Evolutionary conservation across 2,888 invertebrate species (phyloP).

Genomic region (Apodemia duryi): DNA sequence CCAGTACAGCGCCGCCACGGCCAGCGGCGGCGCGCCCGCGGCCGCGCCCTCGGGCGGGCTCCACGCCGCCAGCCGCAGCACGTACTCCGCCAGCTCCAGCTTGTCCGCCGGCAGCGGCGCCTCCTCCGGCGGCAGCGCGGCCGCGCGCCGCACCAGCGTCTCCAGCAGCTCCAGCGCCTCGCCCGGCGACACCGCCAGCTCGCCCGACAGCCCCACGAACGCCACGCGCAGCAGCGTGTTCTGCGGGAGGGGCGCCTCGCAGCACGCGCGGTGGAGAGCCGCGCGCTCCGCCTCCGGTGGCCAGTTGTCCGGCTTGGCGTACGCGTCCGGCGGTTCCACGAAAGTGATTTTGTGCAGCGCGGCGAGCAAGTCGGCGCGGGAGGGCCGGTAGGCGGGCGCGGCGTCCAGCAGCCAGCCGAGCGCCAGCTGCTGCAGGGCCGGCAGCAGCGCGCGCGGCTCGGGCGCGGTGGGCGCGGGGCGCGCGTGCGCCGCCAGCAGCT

Average conservation of each 20-base stretch:
- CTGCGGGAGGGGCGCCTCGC: constrained; percentile 93
- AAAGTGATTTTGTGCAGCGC: constrained; percentile 89
- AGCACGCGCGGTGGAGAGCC: constrained; percentile 87
- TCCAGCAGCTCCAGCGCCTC: constrained; percentile 94
- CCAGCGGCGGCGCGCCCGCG: constrained; percentile 89
- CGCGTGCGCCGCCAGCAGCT: constrained; percentile 86
- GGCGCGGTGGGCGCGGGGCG: constrained; percentile 59
- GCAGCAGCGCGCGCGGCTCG: constrained; percentile 57
- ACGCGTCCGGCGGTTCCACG: constrained; percentile 87
- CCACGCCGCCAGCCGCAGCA: constrained; percentile 94
- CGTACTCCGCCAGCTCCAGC: constrained; percentile 91
- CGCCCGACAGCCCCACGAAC: constrained; percentile 89
- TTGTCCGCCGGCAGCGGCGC: constrained; percentile 87
- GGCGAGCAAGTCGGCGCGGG: constrained; percentile 85
- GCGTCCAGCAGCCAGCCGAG: constrained; percentile 93
- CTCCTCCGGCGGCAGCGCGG: constrained; percentile 86
- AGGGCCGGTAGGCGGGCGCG: constrained; percentile 86
- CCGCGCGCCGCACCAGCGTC: constrained; percentile 90
- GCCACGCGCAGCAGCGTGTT: constrained; percentile 90
- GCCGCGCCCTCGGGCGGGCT: constrained; percentile 95
- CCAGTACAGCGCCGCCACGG: constrained; percentile 96
- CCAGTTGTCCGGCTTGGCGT: constrained; percentile 92
- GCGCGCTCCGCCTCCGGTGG: constrained; percentile 94
- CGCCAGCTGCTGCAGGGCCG: constrained; percentile 89
- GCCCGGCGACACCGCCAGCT: constrained; percentile 87